Conservation (phyloP, 2,888 invertebrate genomes). For the Nudaria mundana region DNA sequence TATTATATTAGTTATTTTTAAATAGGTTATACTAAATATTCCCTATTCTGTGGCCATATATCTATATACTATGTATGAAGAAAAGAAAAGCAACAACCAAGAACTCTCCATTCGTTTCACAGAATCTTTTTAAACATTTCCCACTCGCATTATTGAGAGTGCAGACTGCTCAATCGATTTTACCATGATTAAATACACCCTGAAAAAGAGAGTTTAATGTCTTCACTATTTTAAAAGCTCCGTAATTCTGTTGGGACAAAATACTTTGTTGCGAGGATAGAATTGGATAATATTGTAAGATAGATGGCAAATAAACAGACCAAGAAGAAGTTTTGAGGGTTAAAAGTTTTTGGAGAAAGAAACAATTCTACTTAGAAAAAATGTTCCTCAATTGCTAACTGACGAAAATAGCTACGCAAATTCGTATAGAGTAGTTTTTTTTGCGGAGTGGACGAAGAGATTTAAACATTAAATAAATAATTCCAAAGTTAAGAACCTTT, state of each 20-base stretch:
- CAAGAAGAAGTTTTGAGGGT: neutral
- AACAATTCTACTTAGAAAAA: too few relatives aligned
- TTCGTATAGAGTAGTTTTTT: too few relatives aligned
- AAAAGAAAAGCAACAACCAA: slow-evolving; percentile 40
- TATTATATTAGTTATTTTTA: too few relatives aligned
- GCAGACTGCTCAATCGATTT: slow-evolving; percentile 47
- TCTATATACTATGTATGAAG: too few relatives aligned
- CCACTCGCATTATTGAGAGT: slow-evolving; percentile 40
- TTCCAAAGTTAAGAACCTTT: too few relatives aligned
- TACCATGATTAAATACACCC: slow-evolving; percentile 34
- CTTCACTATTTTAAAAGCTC: slow-evolving; percentile 29
- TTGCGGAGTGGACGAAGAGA: too few relatives aligned
- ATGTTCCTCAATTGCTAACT: too few relatives aligned
- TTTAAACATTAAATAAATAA: too few relatives aligned
- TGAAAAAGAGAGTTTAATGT: slow-evolving; percentile 28
- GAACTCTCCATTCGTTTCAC: slow-evolving; percentile 33
- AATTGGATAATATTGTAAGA: neutral
- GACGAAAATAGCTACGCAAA: too few relatives aligned
- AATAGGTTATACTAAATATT: too few relatives aligned
- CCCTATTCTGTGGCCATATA: too few relatives aligned
- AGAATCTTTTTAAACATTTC: slow-evolving; percentile 55
- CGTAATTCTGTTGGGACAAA: slow-evolving; percentile 13
- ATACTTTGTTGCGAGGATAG: slow-evolving; percentile 10
- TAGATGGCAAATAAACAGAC: slow-evolving; percentile 2
- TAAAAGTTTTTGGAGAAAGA: neutral